These are phyloP conservation scores for Trachymyrmex septentrionalis DNA, from an alignment of 1,140 invertebrate genomes.

Conservation along the genomic window DNA sequence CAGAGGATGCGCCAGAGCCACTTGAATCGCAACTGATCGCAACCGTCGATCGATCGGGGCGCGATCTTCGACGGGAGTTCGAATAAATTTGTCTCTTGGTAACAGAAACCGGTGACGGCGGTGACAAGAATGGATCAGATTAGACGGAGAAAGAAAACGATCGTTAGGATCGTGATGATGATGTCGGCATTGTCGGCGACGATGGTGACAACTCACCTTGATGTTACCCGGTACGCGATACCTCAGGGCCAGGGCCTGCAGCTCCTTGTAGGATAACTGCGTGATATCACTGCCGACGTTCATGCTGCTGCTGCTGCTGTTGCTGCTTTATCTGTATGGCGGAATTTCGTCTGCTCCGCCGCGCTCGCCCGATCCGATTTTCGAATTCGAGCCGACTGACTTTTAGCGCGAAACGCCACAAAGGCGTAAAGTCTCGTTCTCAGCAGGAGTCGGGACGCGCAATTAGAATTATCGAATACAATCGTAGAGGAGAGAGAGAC, in stretches of 20 bases:
- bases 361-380: constrained; percentile 19
- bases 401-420: constrained; percentile 55
- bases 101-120: not conserved
- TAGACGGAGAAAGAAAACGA: not conserved
- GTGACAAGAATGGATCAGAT: not conserved
- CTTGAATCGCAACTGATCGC: constrained; percentile 7
- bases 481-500: not conserved
- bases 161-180: not conserved
- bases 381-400: constrained; percentile 47
- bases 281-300: constrained; percentile 74
- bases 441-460: not conserved
- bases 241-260: constrained; percentile 80
- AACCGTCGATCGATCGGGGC: not conserved
- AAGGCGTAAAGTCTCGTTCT: constrained; percentile 22
- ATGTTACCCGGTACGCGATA: constrained; percentile 82
- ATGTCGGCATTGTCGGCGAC: not conserved
- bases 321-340: constrained; percentile 3
- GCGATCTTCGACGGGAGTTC: constrained; percentile 10
- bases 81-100: not conserved
- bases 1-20: not conserved
- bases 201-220: constrained; percentile 76
- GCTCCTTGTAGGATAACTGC: constrained; percentile 81
- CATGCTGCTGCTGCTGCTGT: constrained; percentile 41
- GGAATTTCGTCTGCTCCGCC: constrained; percentile 43
- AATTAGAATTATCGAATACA: not conserved